A percentile compares a stretch with the other conserved stretches of the same genome.
phyloP scores from a whole-genome alignment of 2,888 invertebrate species.

The Lithophane ornitopus region DNA sequence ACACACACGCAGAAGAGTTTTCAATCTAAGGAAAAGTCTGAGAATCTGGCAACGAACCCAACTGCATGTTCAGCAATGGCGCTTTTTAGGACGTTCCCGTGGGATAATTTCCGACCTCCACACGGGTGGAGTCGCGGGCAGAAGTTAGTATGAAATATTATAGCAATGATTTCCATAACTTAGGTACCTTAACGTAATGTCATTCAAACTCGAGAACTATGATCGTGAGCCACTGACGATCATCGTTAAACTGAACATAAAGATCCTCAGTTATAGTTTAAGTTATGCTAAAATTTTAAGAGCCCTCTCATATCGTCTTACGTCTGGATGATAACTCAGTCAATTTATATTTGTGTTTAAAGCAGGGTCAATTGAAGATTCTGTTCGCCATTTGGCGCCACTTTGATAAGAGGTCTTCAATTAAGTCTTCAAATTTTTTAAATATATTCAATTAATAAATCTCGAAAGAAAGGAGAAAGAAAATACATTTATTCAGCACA shows the following conservation, averaged over 20 bases:
- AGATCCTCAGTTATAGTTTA: slow-evolving; percentile 37
- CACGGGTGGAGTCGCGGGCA: no score
- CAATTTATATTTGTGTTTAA: slow-evolving; percentile 22
- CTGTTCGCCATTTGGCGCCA: background rate
- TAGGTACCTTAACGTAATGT: background rate
- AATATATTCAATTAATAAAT: no score
- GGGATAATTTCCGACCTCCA: no score
- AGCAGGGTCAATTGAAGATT: background rate
- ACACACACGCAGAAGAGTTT: background rate
- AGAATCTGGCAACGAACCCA: background rate
- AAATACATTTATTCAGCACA: no score
- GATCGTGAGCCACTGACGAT: slow-evolving; percentile 8
- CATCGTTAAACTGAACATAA: slow-evolving; percentile 51
- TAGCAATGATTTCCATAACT: background rate
- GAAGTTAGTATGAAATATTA: background rate
- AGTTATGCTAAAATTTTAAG: slow-evolving; percentile 47
- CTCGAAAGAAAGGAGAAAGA: no score
- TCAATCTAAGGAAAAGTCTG: background rate
- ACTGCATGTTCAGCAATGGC: background rate
- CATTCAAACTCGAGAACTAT: slow-evolving; percentile 16
- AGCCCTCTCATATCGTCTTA: slow-evolving; percentile 17
- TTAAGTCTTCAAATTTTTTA: no score
- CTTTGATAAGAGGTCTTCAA: no score
- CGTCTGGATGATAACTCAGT: slow-evolving; percentile 30
- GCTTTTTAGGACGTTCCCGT: no score